Base-by-base conservation (phyloP, 2,888 invertebrate species). In the Athrips mouffetella region DNA sequence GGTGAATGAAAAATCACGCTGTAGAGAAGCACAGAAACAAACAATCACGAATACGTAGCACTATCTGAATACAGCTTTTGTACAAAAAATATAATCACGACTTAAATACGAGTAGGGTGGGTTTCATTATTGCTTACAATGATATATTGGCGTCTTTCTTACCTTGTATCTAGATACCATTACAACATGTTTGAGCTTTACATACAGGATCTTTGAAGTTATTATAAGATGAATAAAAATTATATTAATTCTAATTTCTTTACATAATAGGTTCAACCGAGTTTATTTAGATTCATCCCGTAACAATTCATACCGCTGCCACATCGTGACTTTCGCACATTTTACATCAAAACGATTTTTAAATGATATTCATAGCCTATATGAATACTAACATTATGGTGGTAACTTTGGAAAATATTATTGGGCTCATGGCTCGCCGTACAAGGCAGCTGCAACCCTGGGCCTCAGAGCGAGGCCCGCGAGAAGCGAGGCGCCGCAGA, bases 91-190 rank as follows among this genome's bases (percentile, higher is more conserved):
- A 49, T 52, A 57, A 60, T 61, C 59, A 68, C 63, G 55, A 67
- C 60, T 67, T 65, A 52, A 59, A 50, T 67, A 73, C 25, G 16
- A 35, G 15, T 44, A 35, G 59, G 57, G 60, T 73, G 67, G 69
- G 59, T 63, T 71, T 73, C 63, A 73, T 73, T 82, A 83, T 82
- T 83, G 82, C 80, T 83, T 81, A 79, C 55, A 70, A 72, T 80
- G 78, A 80, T 80, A 79, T 69, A 80, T 77, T 76, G 76, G 77
- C 76, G 68, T 71, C 63, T 65, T 60, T 65, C 76, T 77, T 80
- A 80, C 54, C 61, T 54, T 63, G 58, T 76, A 75, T 69, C 64
- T 74, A 76, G 59, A 70, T 73, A 77, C 60, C 64, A 65, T 75
- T 70, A 73, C 63, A 73, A 74, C 73, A 73, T 71, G 50, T 67